Percentiles rank a stretch among this genome's conserved stretches.
Evolutionary conservation across 2,888 invertebrate genomes (phyloP).

Genomic region (Rutpela maculata): DNA sequence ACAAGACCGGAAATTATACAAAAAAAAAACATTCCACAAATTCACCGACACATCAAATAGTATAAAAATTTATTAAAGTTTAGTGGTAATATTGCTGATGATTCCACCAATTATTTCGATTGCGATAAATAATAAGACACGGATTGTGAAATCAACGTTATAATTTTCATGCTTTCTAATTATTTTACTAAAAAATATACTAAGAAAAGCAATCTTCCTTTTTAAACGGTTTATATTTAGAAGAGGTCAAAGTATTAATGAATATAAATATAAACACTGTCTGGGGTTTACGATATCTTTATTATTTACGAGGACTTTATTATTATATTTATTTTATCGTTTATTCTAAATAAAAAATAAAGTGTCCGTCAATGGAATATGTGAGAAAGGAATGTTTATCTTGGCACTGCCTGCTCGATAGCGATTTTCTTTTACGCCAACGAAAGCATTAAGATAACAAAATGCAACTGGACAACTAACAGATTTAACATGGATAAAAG

Average conservation of each 20-base stretch:
- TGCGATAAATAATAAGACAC: not conserved
- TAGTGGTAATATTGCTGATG: not conserved
- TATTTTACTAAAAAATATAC: not conserved
- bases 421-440: too few relatives aligned
- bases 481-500: too few relatives aligned
- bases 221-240: not conserved
- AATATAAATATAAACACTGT: not conserved
- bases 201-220: not conserved
- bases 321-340: not conserved
- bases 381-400: too few relatives aligned
- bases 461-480: too few relatives aligned
- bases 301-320: not conserved
- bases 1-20: not conserved
- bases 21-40: too few relatives aligned
- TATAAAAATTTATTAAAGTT: too few relatives aligned
- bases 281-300: not conserved
- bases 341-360: not conserved
- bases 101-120: not conserved
- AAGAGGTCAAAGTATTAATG: not conserved
- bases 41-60: too few relatives aligned
- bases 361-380: not conserved
- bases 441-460: too few relatives aligned
- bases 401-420: too few relatives aligned
- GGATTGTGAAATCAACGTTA: not conserved
- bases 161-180: constrained; percentile 1